phyloP scores from a whole-genome alignment of 2,113 vertebrate genomes.

The Motacilla tschutschensis region DNA sequence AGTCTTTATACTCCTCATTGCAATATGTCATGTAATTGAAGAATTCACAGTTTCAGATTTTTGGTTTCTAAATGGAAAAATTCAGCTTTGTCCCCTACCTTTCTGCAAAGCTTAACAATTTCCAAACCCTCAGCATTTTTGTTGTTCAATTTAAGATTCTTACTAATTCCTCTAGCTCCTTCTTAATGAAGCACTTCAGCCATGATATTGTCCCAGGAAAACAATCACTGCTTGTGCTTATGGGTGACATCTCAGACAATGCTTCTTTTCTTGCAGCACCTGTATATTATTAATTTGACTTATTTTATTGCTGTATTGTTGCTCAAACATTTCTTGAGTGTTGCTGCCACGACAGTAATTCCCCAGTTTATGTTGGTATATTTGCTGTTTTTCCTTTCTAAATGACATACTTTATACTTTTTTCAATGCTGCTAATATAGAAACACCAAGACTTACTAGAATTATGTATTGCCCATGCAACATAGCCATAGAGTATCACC shows the following conservation, averaged over 20 bases:
- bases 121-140: background rate
- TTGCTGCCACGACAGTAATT: background rate
- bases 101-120: background rate
- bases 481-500: background rate
- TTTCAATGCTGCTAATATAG: background rate
- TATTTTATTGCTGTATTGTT: background rate
- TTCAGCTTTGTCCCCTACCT: background rate
- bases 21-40: background rate
- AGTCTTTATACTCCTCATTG: background rate
- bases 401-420: background rate
- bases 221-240: background rate
- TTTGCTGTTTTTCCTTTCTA: background rate
- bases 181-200: background rate
- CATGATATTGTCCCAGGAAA: background rate
- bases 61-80: background rate
- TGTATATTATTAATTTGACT: constrained; percentile 13
- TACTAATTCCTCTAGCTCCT: background rate
- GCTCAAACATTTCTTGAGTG: background rate
- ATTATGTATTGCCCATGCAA: background rate
- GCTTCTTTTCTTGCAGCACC: background rate
- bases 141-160: background rate
- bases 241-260: background rate
- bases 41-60: background rate
- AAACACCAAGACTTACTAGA: background rate
- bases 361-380: background rate